Conservation (phyloP, 2,888 invertebrate species). For the Euzophera pinguis region DNA sequence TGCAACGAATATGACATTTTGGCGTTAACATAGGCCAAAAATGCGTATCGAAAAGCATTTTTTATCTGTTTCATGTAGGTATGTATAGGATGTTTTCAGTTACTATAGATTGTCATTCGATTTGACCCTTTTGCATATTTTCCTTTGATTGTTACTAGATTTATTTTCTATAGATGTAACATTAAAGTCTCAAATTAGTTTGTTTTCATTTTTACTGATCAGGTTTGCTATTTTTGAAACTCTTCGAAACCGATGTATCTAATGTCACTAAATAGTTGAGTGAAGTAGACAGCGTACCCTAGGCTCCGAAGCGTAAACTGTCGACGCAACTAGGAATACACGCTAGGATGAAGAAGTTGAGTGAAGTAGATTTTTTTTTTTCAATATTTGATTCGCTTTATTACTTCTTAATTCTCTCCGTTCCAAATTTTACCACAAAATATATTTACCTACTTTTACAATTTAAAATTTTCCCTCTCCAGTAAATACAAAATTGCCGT, state of each 20-base stretch:
- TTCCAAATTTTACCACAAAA: too few relatives aligned
- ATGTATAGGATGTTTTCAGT: background rate
- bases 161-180: background rate
- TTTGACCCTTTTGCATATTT: background rate
- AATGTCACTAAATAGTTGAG: too few relatives aligned
- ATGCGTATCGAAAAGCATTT: conserved; percentile 3
- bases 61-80: conserved; percentile 1
- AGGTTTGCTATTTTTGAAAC: too few relatives aligned
- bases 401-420: too few relatives aligned
- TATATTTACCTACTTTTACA: background rate
- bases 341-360: too few relatives aligned
- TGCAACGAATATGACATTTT: conserved; percentile 9
- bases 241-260: too few relatives aligned
- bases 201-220: too few relatives aligned
- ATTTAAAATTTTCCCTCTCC: conserved; percentile 6
- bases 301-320: too few relatives aligned
- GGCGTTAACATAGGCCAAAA: conserved; percentile 4
- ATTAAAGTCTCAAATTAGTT: background rate
- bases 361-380: too few relatives aligned
- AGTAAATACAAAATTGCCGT: conserved; percentile 11
- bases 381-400: too few relatives aligned
- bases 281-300: too few relatives aligned
- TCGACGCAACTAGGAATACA: too few relatives aligned
- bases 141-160: background rate
- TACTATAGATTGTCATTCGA: background rate